A percentile compares a stretch with the other conserved stretches of the same genome.
Evolutionary conservation across 1,140 invertebrate genomes (phyloP).

Genomic region (Rhyzopertha dominica): DNA sequence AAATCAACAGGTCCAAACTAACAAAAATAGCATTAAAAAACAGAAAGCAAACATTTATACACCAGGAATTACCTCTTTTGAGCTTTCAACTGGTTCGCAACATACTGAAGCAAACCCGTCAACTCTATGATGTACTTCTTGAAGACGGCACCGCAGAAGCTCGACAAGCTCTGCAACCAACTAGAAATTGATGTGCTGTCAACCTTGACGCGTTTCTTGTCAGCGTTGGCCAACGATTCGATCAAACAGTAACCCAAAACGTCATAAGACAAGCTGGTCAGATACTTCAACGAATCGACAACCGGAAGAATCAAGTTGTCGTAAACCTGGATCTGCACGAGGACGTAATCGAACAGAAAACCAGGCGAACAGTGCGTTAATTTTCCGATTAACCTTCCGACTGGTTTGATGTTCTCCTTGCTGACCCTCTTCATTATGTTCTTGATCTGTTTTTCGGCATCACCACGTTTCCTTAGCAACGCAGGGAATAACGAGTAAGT

Average conservation of each 20-base stretch:
- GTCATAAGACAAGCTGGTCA: constrained; percentile 94
- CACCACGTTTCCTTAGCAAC: constrained; percentile 74
- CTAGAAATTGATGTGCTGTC: constrained; percentile 91
- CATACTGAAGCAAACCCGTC: constrained; percentile 91
- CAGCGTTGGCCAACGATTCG: constrained; percentile 77
- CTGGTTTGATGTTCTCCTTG: constrained; percentile 97
- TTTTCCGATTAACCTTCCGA: constrained; percentile 93
- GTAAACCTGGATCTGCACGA: constrained; percentile 95
- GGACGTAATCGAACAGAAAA: constrained; percentile 92
- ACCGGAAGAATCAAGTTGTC: constrained; percentile 96
- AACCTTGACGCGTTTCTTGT: constrained; percentile 73
- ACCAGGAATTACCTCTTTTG: constrained; percentile 75
- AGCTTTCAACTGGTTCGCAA: constrained; percentile 94
- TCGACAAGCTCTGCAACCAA: constrained; percentile 92
- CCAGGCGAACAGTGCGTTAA: constrained; percentile 93
- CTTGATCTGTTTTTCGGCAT: constrained; percentile 87
- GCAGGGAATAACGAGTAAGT: constrained; percentile 76
- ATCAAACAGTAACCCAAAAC: constrained; percentile 94
- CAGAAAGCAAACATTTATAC: neutral
- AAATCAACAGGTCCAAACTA: constrained; percentile 88
- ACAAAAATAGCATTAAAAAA: constrained; percentile 35
- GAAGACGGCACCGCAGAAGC: constrained; percentile 91
- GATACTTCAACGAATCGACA: constrained; percentile 95
- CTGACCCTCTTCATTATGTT: constrained; percentile 97
- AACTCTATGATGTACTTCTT: constrained; percentile 98